These are phyloP conservation scores for Rhinogobius similis DNA, from an alignment of 2,113 vertebrate genomes.

Conservation along the genomic window DNA sequence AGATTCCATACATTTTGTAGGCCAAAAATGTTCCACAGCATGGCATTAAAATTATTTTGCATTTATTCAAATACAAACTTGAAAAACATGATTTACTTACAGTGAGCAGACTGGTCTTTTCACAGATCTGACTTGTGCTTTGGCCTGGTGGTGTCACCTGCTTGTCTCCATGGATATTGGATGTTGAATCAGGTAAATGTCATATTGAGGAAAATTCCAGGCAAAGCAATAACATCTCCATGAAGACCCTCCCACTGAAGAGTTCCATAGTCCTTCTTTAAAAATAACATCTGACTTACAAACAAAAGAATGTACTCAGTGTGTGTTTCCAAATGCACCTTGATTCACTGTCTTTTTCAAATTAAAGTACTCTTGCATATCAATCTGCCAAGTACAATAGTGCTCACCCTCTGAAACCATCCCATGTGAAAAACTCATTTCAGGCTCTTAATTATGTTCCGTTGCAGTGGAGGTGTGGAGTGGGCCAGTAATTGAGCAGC, in stretches of 20 bases:
- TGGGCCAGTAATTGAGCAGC: conserved; percentile 96
- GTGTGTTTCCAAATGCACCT: conserved; percentile 86
- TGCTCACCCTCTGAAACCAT: conserved; percentile 94
- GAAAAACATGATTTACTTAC: too few species aligned
- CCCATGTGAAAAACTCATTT: conserved; percentile 99
- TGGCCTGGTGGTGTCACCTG: too few species aligned
- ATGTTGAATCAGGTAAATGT: too few species aligned
- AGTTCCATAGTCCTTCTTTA: neutral
- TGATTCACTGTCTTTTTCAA: conserved; percentile 92
- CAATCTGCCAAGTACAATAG: conserved; percentile 96
- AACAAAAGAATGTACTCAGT: conserved; percentile 80
- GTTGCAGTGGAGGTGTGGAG: conserved; percentile 96
- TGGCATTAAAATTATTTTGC: too few species aligned
- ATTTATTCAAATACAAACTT: too few species aligned
- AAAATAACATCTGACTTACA: neutral
- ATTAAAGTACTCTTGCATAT: conserved; percentile 89
- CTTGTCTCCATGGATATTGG: too few species aligned
- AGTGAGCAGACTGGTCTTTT: too few species aligned
- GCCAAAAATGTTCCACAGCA: neutral
- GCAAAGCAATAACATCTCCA: too few species aligned
- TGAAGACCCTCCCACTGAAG: neutral
- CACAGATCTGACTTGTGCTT: too few species aligned
- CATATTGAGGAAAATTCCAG: too few species aligned
- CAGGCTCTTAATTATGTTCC: conserved; percentile 99
- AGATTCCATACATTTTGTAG: too few species aligned